phyloP scores from a whole-genome alignment of 92 coral and sea anemone genomes.

The Porites divaricata region DNA sequence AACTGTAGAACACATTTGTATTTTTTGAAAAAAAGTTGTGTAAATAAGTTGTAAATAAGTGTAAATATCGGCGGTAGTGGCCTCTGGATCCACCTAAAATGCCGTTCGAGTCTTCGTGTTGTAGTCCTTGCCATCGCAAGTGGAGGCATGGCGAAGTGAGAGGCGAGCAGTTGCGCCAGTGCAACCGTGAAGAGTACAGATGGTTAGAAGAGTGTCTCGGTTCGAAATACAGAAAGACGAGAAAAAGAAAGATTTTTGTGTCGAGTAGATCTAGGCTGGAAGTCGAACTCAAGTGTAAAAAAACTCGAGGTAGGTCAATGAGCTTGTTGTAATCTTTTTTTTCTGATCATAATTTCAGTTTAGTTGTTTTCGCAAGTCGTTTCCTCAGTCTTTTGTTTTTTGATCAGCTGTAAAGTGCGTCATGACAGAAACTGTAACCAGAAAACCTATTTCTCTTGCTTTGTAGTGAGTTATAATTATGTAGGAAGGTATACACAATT shows the following conservation, averaged over 20 bases:
- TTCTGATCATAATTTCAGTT: neutral
- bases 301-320: neutral
- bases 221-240: neutral
- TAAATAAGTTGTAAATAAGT: neutral
- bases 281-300: neutral
- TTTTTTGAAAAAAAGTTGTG: neutral
- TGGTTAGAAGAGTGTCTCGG: neutral
- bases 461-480: too few species aligned
- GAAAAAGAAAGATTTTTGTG: conserved; percentile 9
- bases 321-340: neutral
- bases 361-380: too few species aligned
- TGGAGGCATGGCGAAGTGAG: conserved; percentile 15
- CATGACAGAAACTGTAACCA: too few species aligned
- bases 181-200: neutral
- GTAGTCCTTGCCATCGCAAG: neutral
- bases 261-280: neutral
- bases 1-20: too few species aligned
- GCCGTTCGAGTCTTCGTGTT: neutral
- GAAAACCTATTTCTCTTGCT: too few species aligned
- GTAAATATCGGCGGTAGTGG: neutral
- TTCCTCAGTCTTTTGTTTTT: too few species aligned
- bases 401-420: too few species aligned
- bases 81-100: neutral
- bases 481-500: too few species aligned
- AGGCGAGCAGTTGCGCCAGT: neutral